Percentiles rank a stretch among this genome's conserved stretches.
Conservation (phyloP, 92 coral and sea anemone genomes). For the Galaxea fascicularis region DNA sequence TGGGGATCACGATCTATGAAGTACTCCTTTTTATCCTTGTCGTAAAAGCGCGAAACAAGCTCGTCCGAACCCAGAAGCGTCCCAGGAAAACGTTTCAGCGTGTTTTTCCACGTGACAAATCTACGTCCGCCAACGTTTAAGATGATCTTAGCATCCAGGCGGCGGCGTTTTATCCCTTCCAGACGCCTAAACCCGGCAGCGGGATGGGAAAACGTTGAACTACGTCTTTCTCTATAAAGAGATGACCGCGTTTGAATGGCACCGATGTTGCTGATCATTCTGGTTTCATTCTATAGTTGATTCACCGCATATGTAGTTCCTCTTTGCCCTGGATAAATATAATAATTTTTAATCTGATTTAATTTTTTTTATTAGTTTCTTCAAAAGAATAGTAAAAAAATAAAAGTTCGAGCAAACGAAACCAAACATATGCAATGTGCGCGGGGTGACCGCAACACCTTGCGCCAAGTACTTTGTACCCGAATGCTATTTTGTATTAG, state of each 20-base stretch:
- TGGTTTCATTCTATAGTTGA: background rate
- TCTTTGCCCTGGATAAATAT: background rate
- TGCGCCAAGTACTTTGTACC: too few relatives aligned
- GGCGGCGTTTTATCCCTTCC: conserved; percentile 37
- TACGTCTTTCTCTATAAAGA: background rate
- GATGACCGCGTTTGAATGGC: conserved; percentile 27
- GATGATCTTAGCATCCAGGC: conserved; percentile 71
- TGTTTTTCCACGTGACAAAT: conserved; percentile 89
- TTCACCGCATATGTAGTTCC: background rate
- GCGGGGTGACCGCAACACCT: too few relatives aligned
- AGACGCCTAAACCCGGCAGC: conserved; percentile 24
- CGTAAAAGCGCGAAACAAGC: conserved; percentile 80
- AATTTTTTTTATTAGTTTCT: too few relatives aligned
- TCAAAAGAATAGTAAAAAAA: too few relatives aligned
- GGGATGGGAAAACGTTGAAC: conserved; percentile 17
- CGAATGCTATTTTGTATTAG: too few relatives aligned
- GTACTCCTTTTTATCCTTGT: conserved; percentile 84
- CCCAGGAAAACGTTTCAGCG: conserved; percentile 87
- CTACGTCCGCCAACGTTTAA: conserved; percentile 94
- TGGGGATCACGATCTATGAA: conserved; percentile 96
- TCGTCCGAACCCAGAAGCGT: conserved; percentile 89
- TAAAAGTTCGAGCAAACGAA: too few relatives aligned
- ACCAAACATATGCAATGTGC: too few relatives aligned
- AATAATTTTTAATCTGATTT: background rate
- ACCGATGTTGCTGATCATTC: conserved; percentile 41